These are phyloP conservation scores for Dolichoris vasculosae DNA, from an alignment of 1,140 invertebrate species.

Conservation along the genomic window DNA sequence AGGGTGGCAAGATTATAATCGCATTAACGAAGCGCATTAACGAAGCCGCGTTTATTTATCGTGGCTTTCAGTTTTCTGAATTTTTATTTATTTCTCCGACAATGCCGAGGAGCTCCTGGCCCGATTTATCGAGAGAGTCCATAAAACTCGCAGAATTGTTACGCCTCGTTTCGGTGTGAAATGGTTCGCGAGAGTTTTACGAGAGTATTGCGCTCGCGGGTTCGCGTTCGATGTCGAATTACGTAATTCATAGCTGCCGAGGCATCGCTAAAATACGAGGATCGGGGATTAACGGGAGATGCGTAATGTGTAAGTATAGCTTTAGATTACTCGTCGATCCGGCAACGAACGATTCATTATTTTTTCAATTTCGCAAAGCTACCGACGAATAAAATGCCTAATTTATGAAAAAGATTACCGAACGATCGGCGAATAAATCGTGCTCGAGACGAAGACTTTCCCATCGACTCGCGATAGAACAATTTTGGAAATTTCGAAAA, in stretches of 20 bases:
- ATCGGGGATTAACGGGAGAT: background rate
- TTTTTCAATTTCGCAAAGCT: background rate
- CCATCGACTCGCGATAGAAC: background rate
- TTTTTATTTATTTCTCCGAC: background rate
- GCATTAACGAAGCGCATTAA: slow-evolving; percentile 16
- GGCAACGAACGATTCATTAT: background rate
- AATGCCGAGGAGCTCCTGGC: background rate
- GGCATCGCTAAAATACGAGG: background rate
- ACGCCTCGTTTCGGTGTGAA: background rate
- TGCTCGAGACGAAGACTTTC: background rate
- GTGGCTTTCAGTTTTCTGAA: background rate
- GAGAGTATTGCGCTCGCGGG: background rate
- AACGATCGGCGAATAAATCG: no score
- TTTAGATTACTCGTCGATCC: background rate
- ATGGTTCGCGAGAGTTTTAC: background rate
- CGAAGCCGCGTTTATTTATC: slow-evolving; percentile 34
- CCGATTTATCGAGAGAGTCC: background rate
- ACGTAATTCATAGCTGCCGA: background rate
- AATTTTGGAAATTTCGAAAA: background rate
- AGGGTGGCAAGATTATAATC: slow-evolving; percentile 16
- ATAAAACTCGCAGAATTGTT: background rate
- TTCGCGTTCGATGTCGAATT: background rate
- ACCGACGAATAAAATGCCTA: no score
- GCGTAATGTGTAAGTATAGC: background rate
- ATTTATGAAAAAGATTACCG: no score